Evolutionary conservation across 2,888 invertebrate genomes (phyloP), one percentile per base, ranked within the genome.

Genomic region (Lasius fuliginosus): DNA sequence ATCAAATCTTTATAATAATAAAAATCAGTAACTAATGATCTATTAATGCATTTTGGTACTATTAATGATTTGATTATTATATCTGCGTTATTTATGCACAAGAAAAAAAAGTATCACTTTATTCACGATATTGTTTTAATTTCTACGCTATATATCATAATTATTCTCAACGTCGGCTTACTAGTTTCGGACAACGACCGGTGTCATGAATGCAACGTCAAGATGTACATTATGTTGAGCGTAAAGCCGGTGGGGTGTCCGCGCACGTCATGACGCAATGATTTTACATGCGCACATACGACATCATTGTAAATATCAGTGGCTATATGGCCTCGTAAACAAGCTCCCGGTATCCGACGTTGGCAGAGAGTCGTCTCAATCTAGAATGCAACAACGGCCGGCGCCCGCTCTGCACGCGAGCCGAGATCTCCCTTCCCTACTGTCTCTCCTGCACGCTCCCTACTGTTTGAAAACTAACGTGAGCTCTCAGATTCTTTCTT

Each of bases 231-330:
- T 92, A 91, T 90, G 92, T 86, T 89, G 90, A 89, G 92, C 92
- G 94, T 94, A 93, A 94, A 93, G 92, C 90, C 94, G 92, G 93
- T 94, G 93, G 94, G 94, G 94, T 92, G 94, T 92, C 94, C 88
- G 89, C 88, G 90, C 90, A 91, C 89, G 89, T 85, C 89, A 89
- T 91, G 85, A 88, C 87, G 89, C 90, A 90, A 90, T 86, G 91
- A 92, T 92, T 90, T 92, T 92, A 91, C 91, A 88, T 88, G 90
- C 88, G 87, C 90, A 84, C 87, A 87, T 85, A 88, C 92, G 92
- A 94, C 94, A 92, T 94, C 94, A 94, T 94, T 94, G 94, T 94
- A 94, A 94, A 94, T 94, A 94, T 94, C 94, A 91, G 89, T 90
- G 85, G 89, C 93, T 93, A 93, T 94, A 94, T 92, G 92, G 92